These are phyloP conservation scores for Drosophila barbarae DNA, from an alignment of 2,888 invertebrate species.

Conservation along the genomic window DNA sequence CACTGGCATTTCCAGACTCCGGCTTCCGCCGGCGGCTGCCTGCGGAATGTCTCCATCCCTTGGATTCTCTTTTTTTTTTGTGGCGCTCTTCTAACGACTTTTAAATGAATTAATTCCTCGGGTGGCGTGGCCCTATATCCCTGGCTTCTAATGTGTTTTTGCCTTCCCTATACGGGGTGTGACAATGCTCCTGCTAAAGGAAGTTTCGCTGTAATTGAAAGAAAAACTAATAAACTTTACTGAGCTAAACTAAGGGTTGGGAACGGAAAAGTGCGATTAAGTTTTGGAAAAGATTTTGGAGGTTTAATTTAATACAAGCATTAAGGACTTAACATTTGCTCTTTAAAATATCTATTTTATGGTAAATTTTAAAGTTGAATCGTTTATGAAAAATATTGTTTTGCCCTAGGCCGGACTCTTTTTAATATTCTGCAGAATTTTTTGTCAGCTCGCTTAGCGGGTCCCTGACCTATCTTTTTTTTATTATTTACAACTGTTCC, in stretches of 20 bases:
- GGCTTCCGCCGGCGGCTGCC: conserved; percentile 52
- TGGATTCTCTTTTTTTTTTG: conserved; percentile 22
- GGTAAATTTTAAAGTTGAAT: neutral
- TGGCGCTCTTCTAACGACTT: conserved; percentile 58
- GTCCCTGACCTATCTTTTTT: conserved; percentile 30
- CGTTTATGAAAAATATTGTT: neutral
- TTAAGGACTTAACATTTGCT: no score
- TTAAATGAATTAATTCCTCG: conserved; percentile 72
- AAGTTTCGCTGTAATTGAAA: conserved; percentile 3
- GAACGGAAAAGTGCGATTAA: neutral
- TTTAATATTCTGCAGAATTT: conserved; percentile 14
- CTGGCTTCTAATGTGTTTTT: conserved; percentile 35
- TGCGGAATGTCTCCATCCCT: conserved; percentile 29
- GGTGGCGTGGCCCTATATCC: conserved; percentile 27
- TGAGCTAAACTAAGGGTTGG: no score
- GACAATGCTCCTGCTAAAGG: conserved; percentile 5
- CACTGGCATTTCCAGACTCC: conserved; percentile 44
- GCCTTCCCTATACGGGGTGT: neutral
- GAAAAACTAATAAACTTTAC: conserved; percentile 2
- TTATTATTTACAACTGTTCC: conserved; percentile 25
- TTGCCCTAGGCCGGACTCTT: neutral
- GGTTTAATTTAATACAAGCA: no score
- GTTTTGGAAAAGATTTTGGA: no score
- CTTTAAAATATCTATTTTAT: no score
- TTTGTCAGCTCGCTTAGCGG: neutral